Conservation (phyloP, 2,113 vertebrate genomes). For the Neoarius graeffei region DNA sequence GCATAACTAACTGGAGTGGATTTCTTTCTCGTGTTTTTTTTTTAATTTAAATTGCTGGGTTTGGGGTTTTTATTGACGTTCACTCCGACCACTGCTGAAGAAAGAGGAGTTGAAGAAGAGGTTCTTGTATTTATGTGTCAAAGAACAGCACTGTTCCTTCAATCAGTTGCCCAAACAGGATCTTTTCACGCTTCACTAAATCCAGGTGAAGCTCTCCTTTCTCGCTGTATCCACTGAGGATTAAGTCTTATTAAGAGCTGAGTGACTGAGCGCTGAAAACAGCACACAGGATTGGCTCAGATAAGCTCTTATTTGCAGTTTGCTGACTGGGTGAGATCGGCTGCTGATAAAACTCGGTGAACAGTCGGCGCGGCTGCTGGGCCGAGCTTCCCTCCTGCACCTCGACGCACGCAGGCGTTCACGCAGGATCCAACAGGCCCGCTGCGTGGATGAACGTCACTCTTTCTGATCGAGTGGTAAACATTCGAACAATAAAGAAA, state of each 20-base stretch:
- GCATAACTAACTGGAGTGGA: neutral
- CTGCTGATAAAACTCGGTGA: conserved; percentile 53
- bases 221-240: conserved; percentile 10
- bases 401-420: conserved; percentile 61
- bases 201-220: conserved; percentile 56
- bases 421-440: conserved; percentile 51
- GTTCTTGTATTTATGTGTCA: neutral
- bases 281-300: conserved; percentile 27
- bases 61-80: too few species aligned
- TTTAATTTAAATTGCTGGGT: neutral
- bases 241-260: conserved; percentile 17
- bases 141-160: conserved; percentile 10
- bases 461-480: conserved; percentile 41
- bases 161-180: conserved; percentile 44
- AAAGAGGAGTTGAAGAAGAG: neutral
- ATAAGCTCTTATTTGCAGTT: conserved; percentile 62
- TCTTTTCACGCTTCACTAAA: conserved; percentile 38
- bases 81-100: neutral
- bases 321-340: conserved; percentile 59
- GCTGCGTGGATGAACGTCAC: conserved; percentile 61
- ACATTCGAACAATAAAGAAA: neutral
- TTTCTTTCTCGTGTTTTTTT: neutral
- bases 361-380: neutral
- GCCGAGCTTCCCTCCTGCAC: conserved; percentile 56
- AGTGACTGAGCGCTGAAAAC: conserved; percentile 40